A percentile compares a stretch with the other conserved stretches of the same genome.
Evolutionary conservation across 2,888 invertebrate genomes (phyloP).

Genomic region (Polydrusus pterygomalis): DNA sequence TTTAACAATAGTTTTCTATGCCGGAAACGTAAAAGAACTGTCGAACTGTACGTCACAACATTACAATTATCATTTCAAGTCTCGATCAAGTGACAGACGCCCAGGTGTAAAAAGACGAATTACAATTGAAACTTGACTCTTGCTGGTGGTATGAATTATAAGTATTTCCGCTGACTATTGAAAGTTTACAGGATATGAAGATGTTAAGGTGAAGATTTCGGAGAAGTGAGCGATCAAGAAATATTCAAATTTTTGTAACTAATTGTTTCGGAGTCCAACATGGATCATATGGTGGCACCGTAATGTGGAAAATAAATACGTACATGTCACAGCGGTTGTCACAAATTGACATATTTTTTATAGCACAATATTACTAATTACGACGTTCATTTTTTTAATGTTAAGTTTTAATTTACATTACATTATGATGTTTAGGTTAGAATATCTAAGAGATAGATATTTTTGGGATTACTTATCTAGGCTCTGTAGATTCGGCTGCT

Average conservation of each 20-base stretch:
- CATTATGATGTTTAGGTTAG: too few species aligned
- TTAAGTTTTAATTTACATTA: too few species aligned
- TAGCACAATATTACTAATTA: too few species aligned
- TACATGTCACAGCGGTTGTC: too few species aligned
- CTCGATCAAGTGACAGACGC: constrained; percentile 50
- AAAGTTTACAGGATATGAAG: constrained; percentile 18
- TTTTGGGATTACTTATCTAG: too few species aligned
- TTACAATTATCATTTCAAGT: constrained; percentile 47
- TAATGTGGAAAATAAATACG: too few species aligned
- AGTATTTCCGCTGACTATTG: constrained; percentile 38
- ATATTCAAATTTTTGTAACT: background rate
- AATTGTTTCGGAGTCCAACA: background rate
- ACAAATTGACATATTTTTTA: too few species aligned
- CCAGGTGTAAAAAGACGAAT: constrained; percentile 42
- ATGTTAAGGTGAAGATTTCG: background rate
- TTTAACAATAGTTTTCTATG: constrained; percentile 44
- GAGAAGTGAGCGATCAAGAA: constrained; percentile 1
- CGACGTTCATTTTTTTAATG: too few species aligned
- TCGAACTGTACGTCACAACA: constrained; percentile 53
- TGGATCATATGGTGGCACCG: background rate
- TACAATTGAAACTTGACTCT: constrained; percentile 48
- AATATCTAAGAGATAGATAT: too few species aligned
- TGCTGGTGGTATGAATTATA: constrained; percentile 20
- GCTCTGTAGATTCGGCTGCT: too few species aligned
- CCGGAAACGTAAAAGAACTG: constrained; percentile 53